Evolutionary conservation across 2,113 vertebrate species (phyloP).

Genomic region (Osmerus eperlanus): DNA sequence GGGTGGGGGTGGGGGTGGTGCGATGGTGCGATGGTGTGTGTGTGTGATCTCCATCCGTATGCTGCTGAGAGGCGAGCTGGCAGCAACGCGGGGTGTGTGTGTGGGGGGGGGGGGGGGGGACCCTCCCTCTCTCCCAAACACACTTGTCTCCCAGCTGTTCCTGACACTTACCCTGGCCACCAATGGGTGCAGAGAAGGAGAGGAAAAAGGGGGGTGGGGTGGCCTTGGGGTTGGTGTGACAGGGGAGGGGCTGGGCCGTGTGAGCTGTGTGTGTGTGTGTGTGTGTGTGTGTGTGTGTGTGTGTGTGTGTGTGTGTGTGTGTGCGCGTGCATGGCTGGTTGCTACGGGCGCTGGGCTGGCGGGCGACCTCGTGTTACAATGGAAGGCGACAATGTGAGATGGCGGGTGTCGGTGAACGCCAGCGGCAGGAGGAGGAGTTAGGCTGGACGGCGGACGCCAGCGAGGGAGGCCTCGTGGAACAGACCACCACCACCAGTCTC

Average conservation of each 20-base stretch:
- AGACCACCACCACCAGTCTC: no score
- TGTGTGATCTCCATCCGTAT: not conserved
- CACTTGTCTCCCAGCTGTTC: slow-evolving; percentile 35
- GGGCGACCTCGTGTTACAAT: slow-evolving; percentile 30
- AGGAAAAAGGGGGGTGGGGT: not conserved
- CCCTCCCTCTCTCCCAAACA: not conserved
- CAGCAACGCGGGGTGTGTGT: slow-evolving; percentile 16
- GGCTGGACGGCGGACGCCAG: not conserved
- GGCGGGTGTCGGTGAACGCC: slow-evolving; percentile 20
- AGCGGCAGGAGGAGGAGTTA: slow-evolving; percentile 5
- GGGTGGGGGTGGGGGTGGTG: not conserved
- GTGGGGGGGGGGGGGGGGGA: not conserved
- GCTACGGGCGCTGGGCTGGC: no score
- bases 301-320: no score
- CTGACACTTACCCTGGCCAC: slow-evolving; percentile 34
- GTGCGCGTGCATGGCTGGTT: no score
- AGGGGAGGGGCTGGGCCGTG: not conserved
- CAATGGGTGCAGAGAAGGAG: slow-evolving; percentile 22
- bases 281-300: no score
- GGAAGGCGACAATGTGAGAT: not conserved
- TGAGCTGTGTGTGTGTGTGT: no score
- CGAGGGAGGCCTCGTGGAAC: no score
- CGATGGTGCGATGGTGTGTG: not conserved
- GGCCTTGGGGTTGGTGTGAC: slow-evolving; percentile 9
- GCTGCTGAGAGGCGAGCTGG: not conserved